A percentile compares a stretch with the other conserved stretches of the same genome.
Evolutionary conservation across 2,113 vertebrate genomes (phyloP).

Genomic region (Malurus elegans): DNA sequence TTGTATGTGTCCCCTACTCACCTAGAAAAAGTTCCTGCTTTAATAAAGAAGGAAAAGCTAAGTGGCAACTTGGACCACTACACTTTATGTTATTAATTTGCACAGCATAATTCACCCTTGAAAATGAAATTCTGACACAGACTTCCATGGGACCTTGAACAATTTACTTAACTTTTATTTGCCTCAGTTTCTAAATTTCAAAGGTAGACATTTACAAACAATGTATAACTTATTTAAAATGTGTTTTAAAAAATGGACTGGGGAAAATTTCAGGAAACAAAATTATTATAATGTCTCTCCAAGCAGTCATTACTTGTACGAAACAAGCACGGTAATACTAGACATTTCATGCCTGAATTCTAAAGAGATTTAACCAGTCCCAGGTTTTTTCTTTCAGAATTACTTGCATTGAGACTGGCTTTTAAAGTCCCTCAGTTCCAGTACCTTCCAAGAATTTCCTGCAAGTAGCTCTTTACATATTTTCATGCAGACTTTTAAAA

Average conservation of each 20-base stretch:
- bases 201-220: slow-evolving; percentile 39
- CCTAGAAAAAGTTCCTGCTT: neutral
- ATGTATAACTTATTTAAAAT: slow-evolving; percentile 36
- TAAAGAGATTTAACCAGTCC: slow-evolving; percentile 36
- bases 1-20: neutral
- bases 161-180: slow-evolving; percentile 38
- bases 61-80: neutral
- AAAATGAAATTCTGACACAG: slow-evolving; percentile 22
- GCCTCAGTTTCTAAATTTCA: slow-evolving; percentile 52
- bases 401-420: neutral
- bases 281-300: slow-evolving; percentile 63
- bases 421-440: slow-evolving; percentile 7
- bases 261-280: slow-evolving; percentile 54
- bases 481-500: neutral
- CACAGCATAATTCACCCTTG: neutral
- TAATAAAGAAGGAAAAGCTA: neutral
- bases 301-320: slow-evolving; percentile 24
- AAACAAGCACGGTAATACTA: slow-evolving; percentile 34
- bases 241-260: slow-evolving; percentile 25
- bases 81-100: slow-evolving; percentile 5
- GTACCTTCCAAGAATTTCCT: slow-evolving; percentile 19
- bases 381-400: neutral
- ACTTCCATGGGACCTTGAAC: neutral
- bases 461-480: neutral
- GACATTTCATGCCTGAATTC: slow-evolving; percentile 50